Conservation (phyloP, 1,140 invertebrate species). For the Drosophila carrolli region DNA sequence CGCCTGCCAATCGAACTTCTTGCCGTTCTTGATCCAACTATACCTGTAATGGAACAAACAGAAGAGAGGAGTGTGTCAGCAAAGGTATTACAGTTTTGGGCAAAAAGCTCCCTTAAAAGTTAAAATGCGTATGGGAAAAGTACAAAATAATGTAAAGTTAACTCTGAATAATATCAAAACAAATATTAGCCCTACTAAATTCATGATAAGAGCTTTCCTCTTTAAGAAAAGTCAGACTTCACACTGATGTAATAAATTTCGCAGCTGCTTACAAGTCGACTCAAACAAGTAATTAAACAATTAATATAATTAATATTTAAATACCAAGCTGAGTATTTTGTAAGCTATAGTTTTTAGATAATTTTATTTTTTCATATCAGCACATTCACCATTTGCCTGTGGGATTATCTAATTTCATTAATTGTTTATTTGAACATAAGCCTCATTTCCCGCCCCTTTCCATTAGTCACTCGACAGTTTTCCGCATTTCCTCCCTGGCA, state of each 20-base stretch:
- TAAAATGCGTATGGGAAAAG: too few relatives aligned
- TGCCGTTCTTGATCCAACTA: conserved; percentile 98
- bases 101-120: too few relatives aligned
- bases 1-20: conserved; percentile 94
- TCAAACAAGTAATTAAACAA: too few relatives aligned
- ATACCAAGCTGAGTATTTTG: background rate
- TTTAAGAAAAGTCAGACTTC: too few relatives aligned
- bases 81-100: background rate
- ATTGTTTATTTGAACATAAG: conserved; percentile 8
- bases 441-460: conserved; percentile 2
- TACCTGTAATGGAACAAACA: conserved; percentile 88
- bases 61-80: background rate
- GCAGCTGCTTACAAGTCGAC: too few relatives aligned
- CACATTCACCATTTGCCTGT: background rate
- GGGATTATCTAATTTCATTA: conserved; percentile 15
- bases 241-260: too few relatives aligned
- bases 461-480: conserved; percentile 14
- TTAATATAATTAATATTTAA: too few relatives aligned
- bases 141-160: too few relatives aligned
- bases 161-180: too few relatives aligned
- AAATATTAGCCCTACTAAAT: too few relatives aligned
- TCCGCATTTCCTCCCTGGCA: conserved; percentile 31
- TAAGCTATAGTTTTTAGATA: background rate
- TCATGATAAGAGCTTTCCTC: too few relatives aligned
- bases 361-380: background rate